Base-by-base conservation (phyloP, 35 echinoderm and acorn worm genomes). In the Hemicentrotus pulcherrimus region DNA sequence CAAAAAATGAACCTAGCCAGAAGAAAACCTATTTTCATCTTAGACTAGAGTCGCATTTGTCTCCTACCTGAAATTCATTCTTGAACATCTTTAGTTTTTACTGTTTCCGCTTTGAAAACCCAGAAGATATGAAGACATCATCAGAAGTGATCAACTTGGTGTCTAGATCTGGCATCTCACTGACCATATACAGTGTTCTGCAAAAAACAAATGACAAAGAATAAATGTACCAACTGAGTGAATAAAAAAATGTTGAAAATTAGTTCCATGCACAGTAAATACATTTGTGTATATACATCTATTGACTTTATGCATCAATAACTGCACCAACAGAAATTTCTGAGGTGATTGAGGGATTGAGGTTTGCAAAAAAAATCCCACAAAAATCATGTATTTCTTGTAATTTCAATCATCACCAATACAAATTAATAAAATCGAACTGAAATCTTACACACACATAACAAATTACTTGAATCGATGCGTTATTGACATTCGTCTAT, bases 1-100 rank as follows among this genome's bases (percentile, higher is more conserved):
- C 35, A 41, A 41, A 41, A 41, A 1, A 41, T 41, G 35, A 4
- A 70, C 18, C 22, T 15, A 78, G 10, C 50, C 50, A 55, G 15
- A 10, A 14, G 50, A 14, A 15, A 55, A 55, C 1, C 15, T 4
- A 28, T 78, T 28, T n/a, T 78, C 65, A 28, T 78, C 28, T 7
- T 78, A 78, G 19, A 59, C 11, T 59, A 59, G 2, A 59, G 52
- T 59, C 52, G 12, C 11, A 59, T 14, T 59, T 11, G 28, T 78
- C 65, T 78, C 12, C 91, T 93, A 93, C 91, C 91, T 93, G 91
- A 31, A 93, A 93, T 93, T 93, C 91, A 93, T 93, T 93, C 91
- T 93, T 93, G 47, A 93, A 93, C 91, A 93, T 93, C 91, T 93
- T 93, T 31, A 93, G 11, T 93, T 90, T 33, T 45, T 45, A 90